Conservation (phyloP, 2,888 invertebrate species). For the Eutolmus rufibarbis region DNA sequence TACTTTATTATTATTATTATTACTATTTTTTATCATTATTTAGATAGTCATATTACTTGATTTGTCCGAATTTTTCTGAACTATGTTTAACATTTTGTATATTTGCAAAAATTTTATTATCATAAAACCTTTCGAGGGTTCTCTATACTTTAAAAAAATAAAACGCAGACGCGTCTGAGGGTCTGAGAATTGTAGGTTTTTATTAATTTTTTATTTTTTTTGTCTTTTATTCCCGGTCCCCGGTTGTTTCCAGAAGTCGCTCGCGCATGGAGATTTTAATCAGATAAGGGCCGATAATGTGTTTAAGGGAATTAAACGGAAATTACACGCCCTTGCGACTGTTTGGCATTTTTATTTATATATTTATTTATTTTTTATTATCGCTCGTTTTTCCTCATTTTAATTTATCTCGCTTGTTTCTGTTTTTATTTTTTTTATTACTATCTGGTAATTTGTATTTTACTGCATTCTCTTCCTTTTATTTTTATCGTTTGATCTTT, state of each 20-base stretch:
- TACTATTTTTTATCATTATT: no score
- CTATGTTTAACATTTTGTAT: no score
- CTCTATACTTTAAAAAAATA: neutral
- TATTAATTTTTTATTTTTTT: neutral
- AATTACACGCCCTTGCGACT: slow-evolving; percentile 39
- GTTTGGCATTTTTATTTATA: neutral
- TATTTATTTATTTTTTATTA: neutral
- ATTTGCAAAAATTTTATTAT: neutral
- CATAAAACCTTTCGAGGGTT: neutral
- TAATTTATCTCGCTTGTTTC: neutral
- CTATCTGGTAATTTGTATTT: neutral
- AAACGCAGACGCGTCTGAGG: neutral
- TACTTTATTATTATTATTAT: no score
- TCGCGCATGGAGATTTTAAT: slow-evolving; percentile 41
- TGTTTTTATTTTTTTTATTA: neutral
- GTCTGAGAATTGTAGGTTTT: neutral
- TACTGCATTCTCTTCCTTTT: neutral
- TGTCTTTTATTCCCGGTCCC: neutral
- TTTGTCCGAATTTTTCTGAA: no score
- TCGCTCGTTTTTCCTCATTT: neutral
- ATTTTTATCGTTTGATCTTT: neutral
- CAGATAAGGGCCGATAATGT: slow-evolving; percentile 39
- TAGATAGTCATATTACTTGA: no score
- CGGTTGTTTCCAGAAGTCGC: slow-evolving; percentile 37
- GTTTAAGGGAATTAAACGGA: slow-evolving; percentile 43